phyloP scores from a whole-genome alignment of 2,797 vertebrate genomes.

The Phaenicophaeus curvirostris region DNA sequence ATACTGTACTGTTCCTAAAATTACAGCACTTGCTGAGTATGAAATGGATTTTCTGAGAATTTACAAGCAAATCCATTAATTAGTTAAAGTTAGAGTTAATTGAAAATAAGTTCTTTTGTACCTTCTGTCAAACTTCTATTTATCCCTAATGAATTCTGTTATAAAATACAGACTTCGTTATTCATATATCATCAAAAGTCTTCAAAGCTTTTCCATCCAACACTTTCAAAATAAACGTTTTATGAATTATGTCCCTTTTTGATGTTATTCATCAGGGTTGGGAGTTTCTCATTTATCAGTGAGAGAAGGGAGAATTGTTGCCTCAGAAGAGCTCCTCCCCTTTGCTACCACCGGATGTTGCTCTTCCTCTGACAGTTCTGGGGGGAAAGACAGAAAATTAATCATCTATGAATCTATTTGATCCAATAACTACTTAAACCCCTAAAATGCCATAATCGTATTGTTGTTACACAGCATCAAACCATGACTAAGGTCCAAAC shows the following conservation, averaged over 20 bases:
- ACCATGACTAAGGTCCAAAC: not conserved
- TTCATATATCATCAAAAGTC: constrained; percentile 32
- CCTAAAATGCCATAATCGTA: not conserved
- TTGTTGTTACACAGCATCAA: not conserved
- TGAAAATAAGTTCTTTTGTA: constrained; percentile 43
- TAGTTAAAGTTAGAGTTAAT: constrained; percentile 54
- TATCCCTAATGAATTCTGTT: constrained; percentile 29
- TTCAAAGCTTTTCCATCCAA: constrained; percentile 19
- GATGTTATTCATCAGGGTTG: not conserved
- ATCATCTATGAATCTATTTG: not conserved
- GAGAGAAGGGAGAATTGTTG: not conserved
- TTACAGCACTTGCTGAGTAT: not conserved
- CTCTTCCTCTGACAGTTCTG: not conserved
- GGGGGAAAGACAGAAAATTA: not conserved
- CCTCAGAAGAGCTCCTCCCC: not conserved
- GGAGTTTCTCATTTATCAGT: not conserved
- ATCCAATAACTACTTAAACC: not conserved
- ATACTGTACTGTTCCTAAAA: constrained; percentile 10
- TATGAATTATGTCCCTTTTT: constrained; percentile 24
- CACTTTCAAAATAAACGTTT: constrained; percentile 49
- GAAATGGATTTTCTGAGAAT: constrained; percentile 37
- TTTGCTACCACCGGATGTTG: accelerated
- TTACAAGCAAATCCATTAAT: constrained; percentile 52
- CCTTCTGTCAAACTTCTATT: constrained; percentile 48
- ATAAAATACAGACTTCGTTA: constrained; percentile 49